Conservation (phyloP, 1,140 invertebrate species). For the Microplitis mediator region DNA sequence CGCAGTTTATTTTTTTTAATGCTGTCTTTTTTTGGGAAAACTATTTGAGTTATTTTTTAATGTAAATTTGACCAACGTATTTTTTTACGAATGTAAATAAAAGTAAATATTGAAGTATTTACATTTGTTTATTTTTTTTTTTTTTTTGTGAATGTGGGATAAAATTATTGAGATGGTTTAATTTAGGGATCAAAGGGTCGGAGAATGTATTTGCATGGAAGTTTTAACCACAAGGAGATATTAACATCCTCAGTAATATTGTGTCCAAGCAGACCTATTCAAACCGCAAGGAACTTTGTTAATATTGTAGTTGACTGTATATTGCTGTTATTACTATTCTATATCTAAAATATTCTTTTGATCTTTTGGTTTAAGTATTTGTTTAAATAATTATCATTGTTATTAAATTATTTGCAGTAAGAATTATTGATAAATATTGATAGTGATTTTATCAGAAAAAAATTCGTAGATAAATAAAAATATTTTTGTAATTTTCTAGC, state of each 20-base stretch:
- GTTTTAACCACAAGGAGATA: slow-evolving; percentile 47
- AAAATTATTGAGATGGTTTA: neutral
- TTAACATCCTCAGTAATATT: slow-evolving; percentile 49
- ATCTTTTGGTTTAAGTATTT: neutral
- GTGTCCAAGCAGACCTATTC: slow-evolving; percentile 48
- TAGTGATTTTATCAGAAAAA: neutral
- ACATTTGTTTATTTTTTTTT: neutral
- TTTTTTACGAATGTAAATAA: neutral
- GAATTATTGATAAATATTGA: neutral
- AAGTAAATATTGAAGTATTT: neutral
- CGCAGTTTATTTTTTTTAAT: no score
- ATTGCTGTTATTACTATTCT: neutral
- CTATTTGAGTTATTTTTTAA: neutral
- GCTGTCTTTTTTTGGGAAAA: neutral
- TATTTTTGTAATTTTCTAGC: no score
- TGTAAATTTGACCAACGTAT: neutral
- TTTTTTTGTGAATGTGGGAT: neutral
- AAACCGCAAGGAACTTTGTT: slow-evolving; percentile 53
- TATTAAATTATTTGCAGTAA: no score
- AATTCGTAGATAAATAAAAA: no score
- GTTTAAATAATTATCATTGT: no score
- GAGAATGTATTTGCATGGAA: slow-evolving; percentile 45
- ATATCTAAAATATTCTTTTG: neutral
- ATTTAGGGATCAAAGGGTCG: slow-evolving; percentile 40
- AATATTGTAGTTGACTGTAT: slow-evolving; percentile 39